Base-by-base conservation (phyloP, 2,797 vertebrate species). In the Lerista edwardsae region DNA sequence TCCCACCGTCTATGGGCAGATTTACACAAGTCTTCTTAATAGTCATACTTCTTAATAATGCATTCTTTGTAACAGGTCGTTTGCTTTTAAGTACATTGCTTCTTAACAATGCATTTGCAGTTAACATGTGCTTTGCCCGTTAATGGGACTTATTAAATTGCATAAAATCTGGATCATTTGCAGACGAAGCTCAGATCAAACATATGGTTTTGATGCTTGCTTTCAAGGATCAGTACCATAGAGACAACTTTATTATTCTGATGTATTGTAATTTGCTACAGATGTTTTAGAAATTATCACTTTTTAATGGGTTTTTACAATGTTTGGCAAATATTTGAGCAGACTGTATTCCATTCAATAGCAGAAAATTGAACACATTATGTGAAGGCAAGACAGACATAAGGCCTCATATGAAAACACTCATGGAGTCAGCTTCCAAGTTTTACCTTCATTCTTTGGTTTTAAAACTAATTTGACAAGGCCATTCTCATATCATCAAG, bases 81-180 rank as follows among this genome's bases (percentile, higher is more conserved):
- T 55, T 55, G 51, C 51, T 55, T 55, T 19, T 55, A 55, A 15
- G 4, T 55, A 55, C 15, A 55, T 55, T 15, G 15, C 51, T 55
- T 55, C 51, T 55, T 55, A 15, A 19, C 14, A 55, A 19, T 2
- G 51, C 51, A 15, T 55, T 55, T 55, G 51, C 51, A 55, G 51
- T 55, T 55, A 55, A 55, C 15, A 55, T 55, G 51, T 55, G 19
- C 51, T 55, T 55, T 15, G 51, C 3, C 51, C 51, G 19, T 75
- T 93, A 89, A 57, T 87, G 44, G 77, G 71, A 82, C 80, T 81
- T 91, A 92, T 86, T 69, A 87, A 90, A 85, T 80, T 65, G 84
- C 87, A 36, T 90, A 82, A 93, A 92, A 91, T 87, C 90, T 88
- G 85, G 83, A 87, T 89, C 86, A 47, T 88, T 87, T 88, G 89